phyloP scores from a whole-genome alignment of 2,888 invertebrate species.

The Lepidochrysops patricia region DNA sequence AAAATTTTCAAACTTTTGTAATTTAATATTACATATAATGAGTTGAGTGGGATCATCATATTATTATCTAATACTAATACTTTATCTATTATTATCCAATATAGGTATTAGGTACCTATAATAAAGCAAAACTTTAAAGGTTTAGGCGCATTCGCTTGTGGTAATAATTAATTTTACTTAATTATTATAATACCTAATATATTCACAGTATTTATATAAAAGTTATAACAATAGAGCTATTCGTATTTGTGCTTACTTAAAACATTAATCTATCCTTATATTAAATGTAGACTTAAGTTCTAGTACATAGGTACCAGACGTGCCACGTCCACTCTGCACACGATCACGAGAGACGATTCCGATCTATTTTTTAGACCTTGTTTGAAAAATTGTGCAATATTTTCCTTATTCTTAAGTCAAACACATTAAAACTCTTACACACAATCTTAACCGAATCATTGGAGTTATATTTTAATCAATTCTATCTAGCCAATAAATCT shows the following conservation, averaged over 20 bases:
- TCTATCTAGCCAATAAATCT: conserved; percentile 4
- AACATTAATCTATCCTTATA: neutral
- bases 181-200: neutral
- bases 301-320: too few relatives aligned
- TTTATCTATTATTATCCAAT: neutral
- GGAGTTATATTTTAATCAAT: conserved; percentile 2
- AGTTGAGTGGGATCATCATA: neutral
- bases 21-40: neutral
- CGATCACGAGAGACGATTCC: neutral
- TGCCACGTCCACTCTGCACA: neutral
- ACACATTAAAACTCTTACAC: neutral
- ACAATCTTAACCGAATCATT: neutral
- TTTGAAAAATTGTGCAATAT: neutral
- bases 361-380: neutral
- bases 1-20: too few relatives aligned
- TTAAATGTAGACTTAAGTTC: too few relatives aligned
- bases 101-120: too few relatives aligned
- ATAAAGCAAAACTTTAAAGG: neutral
- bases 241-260: conserved; percentile 8
- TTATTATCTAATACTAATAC: neutral
- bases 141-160: neutral
- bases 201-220: conserved; percentile 12
- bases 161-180: neutral
- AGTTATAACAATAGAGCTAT: conserved; percentile 6
- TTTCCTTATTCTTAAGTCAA: neutral